phyloP scores from a whole-genome alignment of 1,140 invertebrate species.

The Doryteuthis pealeii region DNA sequence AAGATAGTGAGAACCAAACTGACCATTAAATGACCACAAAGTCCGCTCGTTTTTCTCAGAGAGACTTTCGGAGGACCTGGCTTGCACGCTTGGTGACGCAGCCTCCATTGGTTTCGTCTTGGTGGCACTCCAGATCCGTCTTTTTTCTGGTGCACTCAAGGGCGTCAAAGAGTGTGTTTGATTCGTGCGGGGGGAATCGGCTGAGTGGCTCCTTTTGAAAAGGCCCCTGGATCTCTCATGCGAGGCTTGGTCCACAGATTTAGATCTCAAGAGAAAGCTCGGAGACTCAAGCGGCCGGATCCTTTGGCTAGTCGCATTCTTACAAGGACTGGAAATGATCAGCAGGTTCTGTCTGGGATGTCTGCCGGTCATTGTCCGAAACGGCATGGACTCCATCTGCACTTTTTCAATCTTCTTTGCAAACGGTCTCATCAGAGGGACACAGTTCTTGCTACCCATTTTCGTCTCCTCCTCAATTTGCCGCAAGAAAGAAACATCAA shows the following conservation, averaged over 20 bases:
- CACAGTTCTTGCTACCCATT: constrained; percentile 10
- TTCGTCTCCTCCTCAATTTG: constrained; percentile 35
- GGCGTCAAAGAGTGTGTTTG: neutral
- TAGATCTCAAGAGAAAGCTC: neutral
- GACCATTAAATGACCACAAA: constrained; percentile 41
- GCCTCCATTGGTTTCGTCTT: neutral
- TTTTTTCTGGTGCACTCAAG: neutral
- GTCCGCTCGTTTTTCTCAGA: constrained; percentile 25
- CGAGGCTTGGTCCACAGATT: neutral
- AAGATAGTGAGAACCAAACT: constrained; percentile 49
- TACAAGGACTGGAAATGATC: constrained; percentile 7
- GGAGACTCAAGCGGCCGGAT: neutral
- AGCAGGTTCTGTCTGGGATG: constrained; percentile 11
- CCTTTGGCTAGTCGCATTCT: neutral
- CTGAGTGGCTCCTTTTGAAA: neutral
- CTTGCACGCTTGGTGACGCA: constrained; percentile 5
- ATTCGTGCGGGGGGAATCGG: neutral
- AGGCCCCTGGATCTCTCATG: neutral
- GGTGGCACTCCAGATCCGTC: neutral
- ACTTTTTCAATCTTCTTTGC: constrained; percentile 37
- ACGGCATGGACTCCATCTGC: constrained; percentile 36
- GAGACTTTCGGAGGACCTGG: constrained; percentile 18
- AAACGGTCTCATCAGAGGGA: constrained; percentile 45
- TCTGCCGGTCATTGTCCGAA: neutral
- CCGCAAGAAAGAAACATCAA: constrained; percentile 47